A percentile compares a stretch with the other conserved stretches of the same genome.
phyloP scores from a whole-genome alignment of 23 tunicate species.

The Styela plicata region DNA sequence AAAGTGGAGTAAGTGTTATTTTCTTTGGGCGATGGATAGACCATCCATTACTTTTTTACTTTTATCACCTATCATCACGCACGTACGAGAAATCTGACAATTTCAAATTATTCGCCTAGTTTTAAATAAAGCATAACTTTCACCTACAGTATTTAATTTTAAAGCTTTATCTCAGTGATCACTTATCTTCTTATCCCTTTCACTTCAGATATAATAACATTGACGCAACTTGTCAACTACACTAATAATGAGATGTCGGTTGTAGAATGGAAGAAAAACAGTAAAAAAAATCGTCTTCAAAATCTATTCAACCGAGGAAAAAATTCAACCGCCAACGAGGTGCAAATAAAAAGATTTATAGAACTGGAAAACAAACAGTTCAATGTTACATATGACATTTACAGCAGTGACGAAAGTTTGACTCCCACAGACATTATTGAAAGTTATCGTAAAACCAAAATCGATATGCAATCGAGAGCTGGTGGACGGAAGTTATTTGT shows the following conservation, averaged over 20 bases:
- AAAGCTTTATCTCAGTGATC: too few species aligned
- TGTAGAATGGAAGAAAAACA: not conserved
- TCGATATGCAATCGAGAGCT: not conserved
- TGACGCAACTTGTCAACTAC: not conserved
- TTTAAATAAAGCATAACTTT: too few species aligned
- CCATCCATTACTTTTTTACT: too few species aligned
- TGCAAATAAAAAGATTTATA: not conserved
- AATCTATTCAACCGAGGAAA: not conserved
- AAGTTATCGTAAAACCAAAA: too few species aligned
- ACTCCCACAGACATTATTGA: not conserved
- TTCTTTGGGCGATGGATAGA: too few species aligned
- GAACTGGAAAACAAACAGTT: not conserved
- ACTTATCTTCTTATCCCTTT: too few species aligned
- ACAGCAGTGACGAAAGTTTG: not conserved
- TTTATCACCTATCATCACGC: too few species aligned
- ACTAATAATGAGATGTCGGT: not conserved
- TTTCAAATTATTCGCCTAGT: too few species aligned
- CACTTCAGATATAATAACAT: not conserved
- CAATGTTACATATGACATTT: not conserved
- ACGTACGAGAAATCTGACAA: too few species aligned
- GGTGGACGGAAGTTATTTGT: not conserved
- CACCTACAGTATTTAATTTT: too few species aligned
- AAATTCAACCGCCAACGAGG: too few species aligned
- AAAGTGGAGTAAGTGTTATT: too few species aligned
- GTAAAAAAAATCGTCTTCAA: not conserved